phyloP scores from a whole-genome alignment of 2,888 invertebrate species.

The Drosophila nigricruria region DNA sequence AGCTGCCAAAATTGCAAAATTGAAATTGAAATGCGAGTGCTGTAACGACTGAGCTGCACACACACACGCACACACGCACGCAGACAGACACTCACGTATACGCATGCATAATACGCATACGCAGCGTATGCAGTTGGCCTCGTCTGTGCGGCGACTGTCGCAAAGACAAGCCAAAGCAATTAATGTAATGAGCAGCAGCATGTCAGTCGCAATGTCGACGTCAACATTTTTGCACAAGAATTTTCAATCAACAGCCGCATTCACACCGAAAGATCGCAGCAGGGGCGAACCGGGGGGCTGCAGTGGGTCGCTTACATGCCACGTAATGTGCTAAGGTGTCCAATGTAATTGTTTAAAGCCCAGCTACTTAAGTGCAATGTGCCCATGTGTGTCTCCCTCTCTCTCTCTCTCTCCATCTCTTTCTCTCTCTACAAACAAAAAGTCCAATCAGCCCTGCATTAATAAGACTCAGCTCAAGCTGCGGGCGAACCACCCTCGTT shows the following conservation, averaged over 20 bases:
- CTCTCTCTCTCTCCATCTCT: slow-evolving; percentile 4
- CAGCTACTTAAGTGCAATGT: slow-evolving; percentile 74
- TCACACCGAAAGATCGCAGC: slow-evolving; percentile 31
- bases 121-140: slow-evolving; percentile 59
- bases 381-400: slow-evolving; percentile 11
- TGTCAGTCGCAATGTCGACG: slow-evolving; percentile 74
- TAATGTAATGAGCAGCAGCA: slow-evolving; percentile 79
- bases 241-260: slow-evolving; percentile 75
- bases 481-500: slow-evolving; percentile 6
- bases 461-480: slow-evolving; percentile 50
- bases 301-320: slow-evolving; percentile 12
- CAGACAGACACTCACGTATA: slow-evolving; percentile 13
- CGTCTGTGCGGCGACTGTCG: slow-evolving; percentile 33
- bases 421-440: slow-evolving; percentile 64
- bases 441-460: slow-evolving; percentile 78
- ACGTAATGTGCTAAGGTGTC: slow-evolving; percentile 75
- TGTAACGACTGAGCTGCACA: slow-evolving; percentile 47
- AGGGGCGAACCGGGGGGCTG: slow-evolving; percentile 4
- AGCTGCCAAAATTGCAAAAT: slow-evolving; percentile 83
- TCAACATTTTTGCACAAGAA: slow-evolving; percentile 81
- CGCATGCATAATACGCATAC: slow-evolving; percentile 79
- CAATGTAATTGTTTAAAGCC: slow-evolving; percentile 76
- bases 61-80: not conserved
- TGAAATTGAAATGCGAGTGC: slow-evolving; percentile 82
- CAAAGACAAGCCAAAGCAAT: slow-evolving; percentile 80